Base-by-base conservation (phyloP, 2,113 vertebrate genomes). In the Nothobranchius furzeri region DNA sequence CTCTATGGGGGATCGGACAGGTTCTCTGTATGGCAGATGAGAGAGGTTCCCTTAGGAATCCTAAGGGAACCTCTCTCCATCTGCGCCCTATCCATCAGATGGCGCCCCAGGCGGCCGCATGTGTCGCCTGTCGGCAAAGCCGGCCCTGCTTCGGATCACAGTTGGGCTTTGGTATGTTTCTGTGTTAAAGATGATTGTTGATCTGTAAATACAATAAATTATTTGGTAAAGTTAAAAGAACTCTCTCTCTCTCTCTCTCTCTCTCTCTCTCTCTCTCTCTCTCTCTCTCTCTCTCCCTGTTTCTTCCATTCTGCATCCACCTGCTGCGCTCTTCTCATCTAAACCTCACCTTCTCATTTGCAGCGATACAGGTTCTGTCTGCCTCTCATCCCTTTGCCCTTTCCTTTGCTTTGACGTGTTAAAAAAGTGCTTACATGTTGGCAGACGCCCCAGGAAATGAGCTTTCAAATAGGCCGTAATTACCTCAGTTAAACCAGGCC, bases 391-490 rank as follows among this genome's bases (percentile, higher is more conserved):
- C 57, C 13, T 72, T 75, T 65, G 37, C 51, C 25, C 64, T 57
- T 51, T 66, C 64, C 25, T 68, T 59, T 57, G 67, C 63, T 68
- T 54, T 64, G 56, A 48, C 59, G 53, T 17, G 40, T 46, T 73
- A 56, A 74, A 73, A 82, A 70, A 47, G 40, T 56, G 25, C 64
- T 60, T 0, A 6, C 58, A 25, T 67, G 66, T 42, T 54, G 54
- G 46, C 43, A 12, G 8, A 37, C n/a, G 68, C 72, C 54, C 68
- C 45, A 40, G 74, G 79, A 74, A 57, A 73, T 51, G 49, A 74
- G 70, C 61, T 70, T 80, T 84, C 62, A 59, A 78, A 85, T 87
- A 64, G 78, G 79, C 68, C 67, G 42, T 66, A 70, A 91, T 87
- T 59, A 85, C 68, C 64, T 51, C 24, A 53, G 68, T 78, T 64